These are phyloP conservation scores for Clostera curtula DNA, from an alignment of 2,888 invertebrate genomes.

Conservation along the genomic window DNA sequence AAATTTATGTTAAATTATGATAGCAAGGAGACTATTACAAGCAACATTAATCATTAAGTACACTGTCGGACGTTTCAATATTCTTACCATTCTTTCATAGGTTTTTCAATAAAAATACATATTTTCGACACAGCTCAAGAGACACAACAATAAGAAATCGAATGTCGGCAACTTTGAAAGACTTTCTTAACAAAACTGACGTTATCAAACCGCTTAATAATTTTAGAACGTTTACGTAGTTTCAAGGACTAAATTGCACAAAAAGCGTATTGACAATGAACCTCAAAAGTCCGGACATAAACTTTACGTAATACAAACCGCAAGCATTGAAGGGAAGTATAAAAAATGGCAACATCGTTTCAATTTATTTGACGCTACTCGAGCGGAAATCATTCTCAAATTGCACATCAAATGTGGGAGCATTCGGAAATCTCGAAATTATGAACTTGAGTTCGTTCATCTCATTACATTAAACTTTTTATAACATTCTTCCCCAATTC, in stretches of 20 bases:
- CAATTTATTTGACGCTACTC: conserved; percentile 56
- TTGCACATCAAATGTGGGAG: conserved; percentile 54
- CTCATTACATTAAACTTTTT: no score
- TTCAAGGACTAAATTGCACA: conserved; percentile 28
- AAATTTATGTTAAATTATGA: no score
- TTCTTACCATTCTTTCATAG: no score
- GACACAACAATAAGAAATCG: conserved; percentile 19
- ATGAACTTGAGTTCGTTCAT: no score
- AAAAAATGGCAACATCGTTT: conserved; percentile 54
- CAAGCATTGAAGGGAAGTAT: conserved; percentile 39
- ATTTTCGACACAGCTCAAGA: conserved; percentile 12
- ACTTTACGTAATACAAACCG: conserved; percentile 36
- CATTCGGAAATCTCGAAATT: no score
- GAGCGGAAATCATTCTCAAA: conserved; percentile 71
- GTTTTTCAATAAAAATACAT: conserved; percentile 14
- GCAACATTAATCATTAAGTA: no score
- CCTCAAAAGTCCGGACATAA: conserved; percentile 19
- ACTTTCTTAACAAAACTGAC: conserved; percentile 24
- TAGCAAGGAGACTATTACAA: no score
- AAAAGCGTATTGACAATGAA: conserved; percentile 25
- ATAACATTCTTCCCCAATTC: no score
- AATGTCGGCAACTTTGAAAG: conserved; percentile 28
- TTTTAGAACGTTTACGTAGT: conserved; percentile 33
- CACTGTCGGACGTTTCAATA: no score
- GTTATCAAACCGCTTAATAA: conserved; percentile 31